phyloP scores from a whole-genome alignment of 2,888 invertebrate genomes.

The Esperia sulphurella region DNA sequence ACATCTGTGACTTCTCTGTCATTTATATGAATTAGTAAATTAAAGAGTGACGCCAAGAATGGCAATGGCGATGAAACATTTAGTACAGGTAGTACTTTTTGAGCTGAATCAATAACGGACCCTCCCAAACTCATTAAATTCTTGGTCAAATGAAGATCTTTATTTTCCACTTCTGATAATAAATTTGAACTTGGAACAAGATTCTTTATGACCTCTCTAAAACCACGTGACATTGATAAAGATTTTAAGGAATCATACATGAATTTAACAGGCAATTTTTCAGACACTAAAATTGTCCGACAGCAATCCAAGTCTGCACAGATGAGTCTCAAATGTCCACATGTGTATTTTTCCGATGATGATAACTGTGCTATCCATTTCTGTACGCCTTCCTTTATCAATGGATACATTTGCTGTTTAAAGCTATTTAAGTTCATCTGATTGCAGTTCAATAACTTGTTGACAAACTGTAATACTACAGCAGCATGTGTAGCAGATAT shows the following conservation, averaged over 20 bases:
- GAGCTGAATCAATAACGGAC: conserved; percentile 45
- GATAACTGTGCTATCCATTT: conserved; percentile 74
- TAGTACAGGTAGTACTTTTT: conserved; percentile 60
- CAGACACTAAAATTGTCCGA: conserved; percentile 44
- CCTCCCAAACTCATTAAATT: conserved; percentile 57
- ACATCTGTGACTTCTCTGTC: conserved; percentile 48
- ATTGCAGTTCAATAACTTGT: conserved; percentile 42
- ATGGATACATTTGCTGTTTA: conserved; percentile 55
- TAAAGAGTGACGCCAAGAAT: conserved; percentile 59
- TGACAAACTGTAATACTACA: conserved; percentile 71
- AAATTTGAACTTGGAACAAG: conserved; percentile 60
- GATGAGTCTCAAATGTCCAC: conserved; percentile 58
- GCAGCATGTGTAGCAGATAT: conserved; percentile 79
- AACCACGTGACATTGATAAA: conserved; percentile 65
- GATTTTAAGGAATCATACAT: conserved; percentile 45
- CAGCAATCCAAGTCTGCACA: conserved; percentile 61
- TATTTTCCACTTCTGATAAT: conserved; percentile 53
- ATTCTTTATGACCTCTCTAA: conserved; percentile 57
- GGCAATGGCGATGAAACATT: conserved; percentile 56
- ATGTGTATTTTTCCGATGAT: conserved; percentile 57
- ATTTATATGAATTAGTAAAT: conserved; percentile 44
- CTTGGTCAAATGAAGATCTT: conserved; percentile 45
- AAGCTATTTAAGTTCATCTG: conserved; percentile 35
- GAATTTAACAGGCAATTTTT: conserved; percentile 44
- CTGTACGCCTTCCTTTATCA: conserved; percentile 57